These are phyloP conservation scores for Acanthococcus lagerstroemiae DNA, from an alignment of 2,888 invertebrate species.

Conservation along the genomic window DNA sequence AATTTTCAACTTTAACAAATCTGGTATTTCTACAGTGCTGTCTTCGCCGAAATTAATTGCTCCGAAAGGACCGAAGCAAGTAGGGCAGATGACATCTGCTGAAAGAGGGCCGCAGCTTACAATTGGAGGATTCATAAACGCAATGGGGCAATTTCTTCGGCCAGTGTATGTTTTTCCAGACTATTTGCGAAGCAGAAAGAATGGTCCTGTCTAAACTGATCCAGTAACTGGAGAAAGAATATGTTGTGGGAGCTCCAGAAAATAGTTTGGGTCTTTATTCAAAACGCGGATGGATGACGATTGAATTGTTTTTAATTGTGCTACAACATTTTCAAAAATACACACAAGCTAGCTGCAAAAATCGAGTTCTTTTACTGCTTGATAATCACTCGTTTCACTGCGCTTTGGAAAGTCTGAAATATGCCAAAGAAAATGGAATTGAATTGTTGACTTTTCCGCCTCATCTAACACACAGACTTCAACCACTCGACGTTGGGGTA, in stretches of 20 bases:
- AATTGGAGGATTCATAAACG: neutral
- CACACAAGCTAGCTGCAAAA: neutral
- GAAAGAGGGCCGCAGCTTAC: neutral
- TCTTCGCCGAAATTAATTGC: neutral
- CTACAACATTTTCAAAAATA: neutral
- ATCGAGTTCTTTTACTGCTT: neutral
- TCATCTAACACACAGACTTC: neutral
- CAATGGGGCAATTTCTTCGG: neutral
- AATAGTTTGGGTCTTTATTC: neutral
- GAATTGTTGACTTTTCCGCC: neutral
- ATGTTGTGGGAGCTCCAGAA: neutral
- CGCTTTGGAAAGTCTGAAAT: neutral
- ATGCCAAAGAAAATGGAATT: neutral
- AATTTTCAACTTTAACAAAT: neutral
- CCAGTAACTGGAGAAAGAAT: neutral
- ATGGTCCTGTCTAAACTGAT: neutral
- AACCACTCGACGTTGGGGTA: neutral
- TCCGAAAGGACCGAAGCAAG: neutral
- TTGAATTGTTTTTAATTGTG: neutral
- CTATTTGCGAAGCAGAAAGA: neutral
- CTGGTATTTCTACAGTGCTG: neutral
- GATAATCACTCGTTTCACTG: neutral
- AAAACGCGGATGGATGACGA: neutral
- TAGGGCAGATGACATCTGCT: neutral
- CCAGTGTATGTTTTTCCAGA: neutral